These are phyloP conservation scores for Mesitornis unicolor DNA, from an alignment of 2,113 vertebrate species.

Conservation along the genomic window DNA sequence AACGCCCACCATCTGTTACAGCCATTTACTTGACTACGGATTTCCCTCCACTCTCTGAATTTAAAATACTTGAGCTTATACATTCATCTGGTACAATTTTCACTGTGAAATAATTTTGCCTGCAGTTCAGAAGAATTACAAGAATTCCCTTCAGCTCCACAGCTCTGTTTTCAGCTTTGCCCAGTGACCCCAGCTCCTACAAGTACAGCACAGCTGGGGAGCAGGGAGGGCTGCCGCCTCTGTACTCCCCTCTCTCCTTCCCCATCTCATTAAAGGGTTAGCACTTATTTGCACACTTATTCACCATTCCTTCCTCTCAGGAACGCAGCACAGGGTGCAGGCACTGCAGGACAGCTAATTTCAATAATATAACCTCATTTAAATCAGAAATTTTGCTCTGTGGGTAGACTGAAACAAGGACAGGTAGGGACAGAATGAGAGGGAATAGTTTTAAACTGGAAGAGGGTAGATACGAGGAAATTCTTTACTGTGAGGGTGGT, in stretches of 20 bases:
- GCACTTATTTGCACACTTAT: neutral
- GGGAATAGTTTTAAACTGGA: too few species aligned
- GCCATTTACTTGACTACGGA: neutral
- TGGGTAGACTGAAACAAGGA: neutral
- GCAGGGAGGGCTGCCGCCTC: neutral
- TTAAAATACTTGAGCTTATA: slow-evolving; percentile 7
- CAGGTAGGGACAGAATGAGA: too few species aligned
- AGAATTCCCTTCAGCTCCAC: slow-evolving; percentile 4
- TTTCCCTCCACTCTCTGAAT: neutral
- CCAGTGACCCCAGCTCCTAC: neutral
- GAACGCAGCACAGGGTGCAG: neutral
- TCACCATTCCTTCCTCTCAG: neutral
- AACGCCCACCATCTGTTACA: neutral
- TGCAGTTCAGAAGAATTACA: slow-evolving; percentile 7
- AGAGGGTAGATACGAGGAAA: too few species aligned
- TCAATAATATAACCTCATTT: neutral
- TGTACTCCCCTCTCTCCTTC: neutral
- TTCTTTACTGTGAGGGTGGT: too few species aligned
- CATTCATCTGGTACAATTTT: neutral
- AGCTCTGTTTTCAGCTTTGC: neutral
- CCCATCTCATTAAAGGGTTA: neutral
- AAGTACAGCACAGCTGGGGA: neutral
- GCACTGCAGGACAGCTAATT: neutral
- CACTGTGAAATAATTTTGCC: slow-evolving; percentile 6
- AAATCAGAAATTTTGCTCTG: neutral